Conservation (phyloP, 2,888 invertebrate species). For the Cheilosia impressa region DNA sequence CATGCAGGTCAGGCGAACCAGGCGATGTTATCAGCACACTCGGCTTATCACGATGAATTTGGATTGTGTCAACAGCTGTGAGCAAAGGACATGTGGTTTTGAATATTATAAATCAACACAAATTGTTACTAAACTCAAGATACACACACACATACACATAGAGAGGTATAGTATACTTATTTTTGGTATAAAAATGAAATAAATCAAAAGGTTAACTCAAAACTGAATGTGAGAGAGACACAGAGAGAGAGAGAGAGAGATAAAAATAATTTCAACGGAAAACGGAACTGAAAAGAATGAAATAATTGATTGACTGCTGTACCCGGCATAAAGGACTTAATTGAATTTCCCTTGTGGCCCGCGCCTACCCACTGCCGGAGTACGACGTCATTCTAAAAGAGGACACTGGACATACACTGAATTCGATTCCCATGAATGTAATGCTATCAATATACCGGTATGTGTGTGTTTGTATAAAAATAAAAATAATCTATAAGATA, state of each 20-base stretch:
- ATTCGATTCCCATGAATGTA: conserved; percentile 39
- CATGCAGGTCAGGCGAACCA: conserved; percentile 93
- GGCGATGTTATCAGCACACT: conserved; percentile 97
- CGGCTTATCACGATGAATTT: conserved; percentile 89
- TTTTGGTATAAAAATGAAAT: not conserved
- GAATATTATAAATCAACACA: not conserved
- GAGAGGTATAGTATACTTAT: conserved; percentile 4
- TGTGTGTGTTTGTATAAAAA: conserved; percentile 13
- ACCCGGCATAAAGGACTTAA: conserved; percentile 39
- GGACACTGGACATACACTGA: conserved; percentile 19
- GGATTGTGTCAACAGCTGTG: conserved; percentile 80
- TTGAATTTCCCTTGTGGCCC: conserved; percentile 42
- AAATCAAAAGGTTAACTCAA: not conserved
- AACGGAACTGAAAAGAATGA: conserved; percentile 40
- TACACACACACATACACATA: conserved; percentile 32
- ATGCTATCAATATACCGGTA: conserved; percentile 19
- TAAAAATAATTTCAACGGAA: conserved; percentile 36
- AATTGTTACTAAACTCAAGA: not conserved
- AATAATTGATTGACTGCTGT: conserved; percentile 51
- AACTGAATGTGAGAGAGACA: conserved; percentile 20
- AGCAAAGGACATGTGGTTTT: not conserved
- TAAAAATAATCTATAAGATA: conserved; percentile 22
- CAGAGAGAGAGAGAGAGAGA: conserved; percentile 25
- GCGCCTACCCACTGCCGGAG: not conserved
- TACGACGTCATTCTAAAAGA: not conserved